Evolutionary conservation across 64 coral and sea anemone genomes (phyloP).

Genomic region (Montipora cactus): DNA sequence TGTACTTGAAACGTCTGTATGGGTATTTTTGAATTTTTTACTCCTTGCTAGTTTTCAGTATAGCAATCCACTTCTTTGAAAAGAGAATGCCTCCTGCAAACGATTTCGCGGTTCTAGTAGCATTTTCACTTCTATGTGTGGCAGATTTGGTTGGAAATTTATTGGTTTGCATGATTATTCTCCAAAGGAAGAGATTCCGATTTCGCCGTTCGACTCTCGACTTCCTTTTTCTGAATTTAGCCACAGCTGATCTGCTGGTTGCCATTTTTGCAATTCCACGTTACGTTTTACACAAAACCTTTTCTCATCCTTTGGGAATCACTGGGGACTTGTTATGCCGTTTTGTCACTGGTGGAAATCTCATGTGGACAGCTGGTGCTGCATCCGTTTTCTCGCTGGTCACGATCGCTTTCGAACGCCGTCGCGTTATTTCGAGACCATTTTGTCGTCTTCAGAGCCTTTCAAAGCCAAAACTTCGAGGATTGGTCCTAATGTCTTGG

Average conservation of each 20-base stretch:
- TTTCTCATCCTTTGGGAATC: not conserved
- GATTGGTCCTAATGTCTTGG: slow-evolving; percentile 5
- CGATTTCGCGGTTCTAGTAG: not conserved
- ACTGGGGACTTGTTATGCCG: slow-evolving; percentile 17
- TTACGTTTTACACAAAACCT: not conserved
- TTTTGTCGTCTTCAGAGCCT: not conserved
- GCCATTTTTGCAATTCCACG: slow-evolving; percentile 40
- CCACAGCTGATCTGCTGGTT: slow-evolving; percentile 1
- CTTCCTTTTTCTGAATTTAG: slow-evolving; percentile 41
- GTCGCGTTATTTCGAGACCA: not conserved
- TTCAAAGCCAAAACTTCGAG: not conserved
- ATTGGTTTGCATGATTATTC: slow-evolving; percentile 27
- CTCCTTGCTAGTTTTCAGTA: no score
- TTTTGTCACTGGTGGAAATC: slow-evolving; percentile 34
- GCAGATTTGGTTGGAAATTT: slow-evolving; percentile 32
- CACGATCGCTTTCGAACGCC: slow-evolving; percentile 31
- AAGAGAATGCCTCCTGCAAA: not conserved
- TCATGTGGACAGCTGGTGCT: slow-evolving; percentile 37
- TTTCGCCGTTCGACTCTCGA: slow-evolving; percentile 40
- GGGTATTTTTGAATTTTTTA: no score
- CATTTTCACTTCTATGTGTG: not conserved
- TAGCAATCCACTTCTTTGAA: not conserved
- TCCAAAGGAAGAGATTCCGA: slow-evolving; percentile 15
- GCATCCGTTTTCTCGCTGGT: slow-evolving; percentile 38
- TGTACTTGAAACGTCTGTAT: no score